Percentiles rank a stretch among this genome's conserved stretches.
Conservation (phyloP, 1,140 invertebrate species). For the Tenebrio molitor region DNA sequence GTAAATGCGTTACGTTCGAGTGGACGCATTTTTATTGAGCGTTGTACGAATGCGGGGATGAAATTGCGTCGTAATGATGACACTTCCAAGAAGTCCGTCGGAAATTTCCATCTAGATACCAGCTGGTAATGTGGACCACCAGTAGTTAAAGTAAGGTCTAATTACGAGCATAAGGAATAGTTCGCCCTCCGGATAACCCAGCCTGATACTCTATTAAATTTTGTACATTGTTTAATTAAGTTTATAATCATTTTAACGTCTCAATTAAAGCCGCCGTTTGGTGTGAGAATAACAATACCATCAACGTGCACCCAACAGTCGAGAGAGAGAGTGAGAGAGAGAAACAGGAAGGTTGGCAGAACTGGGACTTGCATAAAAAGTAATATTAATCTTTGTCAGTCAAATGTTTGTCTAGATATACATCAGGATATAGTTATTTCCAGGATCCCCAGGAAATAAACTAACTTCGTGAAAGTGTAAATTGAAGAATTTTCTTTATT, state of each 20-base stretch:
- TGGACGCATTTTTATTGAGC: no score
- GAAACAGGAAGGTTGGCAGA: no score
- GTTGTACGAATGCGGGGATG: no score
- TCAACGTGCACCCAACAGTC: background rate
- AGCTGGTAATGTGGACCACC: background rate
- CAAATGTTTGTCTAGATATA: no score
- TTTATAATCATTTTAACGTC: slow-evolving; percentile 28
- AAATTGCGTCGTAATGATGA: no score
- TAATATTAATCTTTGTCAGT: no score
- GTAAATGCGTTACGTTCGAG: no score
- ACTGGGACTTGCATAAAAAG: no score
- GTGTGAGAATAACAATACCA: slow-evolving; percentile 5
- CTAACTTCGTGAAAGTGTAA: slow-evolving; percentile 1
- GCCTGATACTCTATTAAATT: slow-evolving; percentile 14
- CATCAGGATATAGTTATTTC: no score
- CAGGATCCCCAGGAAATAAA: no score
- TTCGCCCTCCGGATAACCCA: slow-evolving; percentile 13
- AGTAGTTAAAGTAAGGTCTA: slow-evolving; percentile 17
- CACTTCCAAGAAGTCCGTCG: background rate
- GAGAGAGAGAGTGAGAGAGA: background rate
- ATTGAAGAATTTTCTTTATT: slow-evolving; percentile 14
- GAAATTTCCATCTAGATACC: slow-evolving; percentile 6
- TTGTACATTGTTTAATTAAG: slow-evolving; percentile 34
- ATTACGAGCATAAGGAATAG: slow-evolving; percentile 27
- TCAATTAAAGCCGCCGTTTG: slow-evolving; percentile 9